phyloP scores from a whole-genome alignment of 2,113 vertebrate genomes.

The Coptodon rendalli region DNA sequence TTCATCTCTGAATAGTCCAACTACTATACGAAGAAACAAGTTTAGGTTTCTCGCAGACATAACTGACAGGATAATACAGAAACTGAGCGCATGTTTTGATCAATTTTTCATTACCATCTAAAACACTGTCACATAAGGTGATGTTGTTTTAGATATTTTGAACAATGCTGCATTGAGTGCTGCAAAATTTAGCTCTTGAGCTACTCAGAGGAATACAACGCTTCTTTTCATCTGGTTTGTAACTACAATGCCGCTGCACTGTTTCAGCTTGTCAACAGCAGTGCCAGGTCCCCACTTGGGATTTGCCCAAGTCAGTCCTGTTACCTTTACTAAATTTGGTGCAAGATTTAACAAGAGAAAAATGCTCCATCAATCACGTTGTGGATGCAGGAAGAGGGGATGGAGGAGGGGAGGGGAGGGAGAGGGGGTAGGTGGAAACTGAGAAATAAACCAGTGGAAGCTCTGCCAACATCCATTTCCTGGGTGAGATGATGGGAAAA shows the following conservation, averaged over 20 bases:
- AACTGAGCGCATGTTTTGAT: background rate
- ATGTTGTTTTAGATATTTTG: background rate
- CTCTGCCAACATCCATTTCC: conserved; percentile 56
- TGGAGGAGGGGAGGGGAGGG: background rate
- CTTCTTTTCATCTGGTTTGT: conserved; percentile 32
- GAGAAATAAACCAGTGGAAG: conserved; percentile 55
- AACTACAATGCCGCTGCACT: conserved; percentile 19
- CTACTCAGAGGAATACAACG: conserved; percentile 16
- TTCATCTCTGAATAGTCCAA: background rate
- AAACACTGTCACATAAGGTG: background rate
- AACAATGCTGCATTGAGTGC: conserved; percentile 7
- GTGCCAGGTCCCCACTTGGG: conserved; percentile 34
- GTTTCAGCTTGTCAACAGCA: conserved; percentile 46
- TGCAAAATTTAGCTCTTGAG: background rate
- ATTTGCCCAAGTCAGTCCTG: conserved; percentile 45
- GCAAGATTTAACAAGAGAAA: conserved; percentile 50
- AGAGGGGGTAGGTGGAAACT: conserved; percentile 10
- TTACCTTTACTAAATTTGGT: conserved; percentile 60
- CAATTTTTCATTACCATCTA: background rate
- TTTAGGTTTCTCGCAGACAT: background rate
- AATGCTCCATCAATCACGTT: conserved; percentile 57
- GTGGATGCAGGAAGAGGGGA: conserved; percentile 16
- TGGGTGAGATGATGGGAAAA: conserved; percentile 60
- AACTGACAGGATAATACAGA: background rate
- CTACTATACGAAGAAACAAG: background rate